A percentile compares a stretch with the other conserved stretches of the same genome.
phyloP scores from a whole-genome alignment of 2,113 vertebrate species.

The Ochotona curzoniae region DNA sequence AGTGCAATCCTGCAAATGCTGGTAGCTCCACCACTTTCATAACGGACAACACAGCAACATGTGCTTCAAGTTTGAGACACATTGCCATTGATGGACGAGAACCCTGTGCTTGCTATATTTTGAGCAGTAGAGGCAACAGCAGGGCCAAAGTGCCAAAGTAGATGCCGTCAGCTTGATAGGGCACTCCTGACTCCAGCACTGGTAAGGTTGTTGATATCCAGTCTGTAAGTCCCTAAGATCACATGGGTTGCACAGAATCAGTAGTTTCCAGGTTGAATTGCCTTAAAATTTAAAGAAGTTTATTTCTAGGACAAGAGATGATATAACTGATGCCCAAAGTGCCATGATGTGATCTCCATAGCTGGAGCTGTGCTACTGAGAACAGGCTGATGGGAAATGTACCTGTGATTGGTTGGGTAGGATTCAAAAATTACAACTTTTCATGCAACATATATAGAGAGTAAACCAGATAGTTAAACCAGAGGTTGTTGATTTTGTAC shows the following conservation, averaged over 20 bases:
- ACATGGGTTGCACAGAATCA: background rate
- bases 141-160: conserved; percentile 82
- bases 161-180: conserved; percentile 68
- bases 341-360: conserved; percentile 80
- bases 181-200: background rate
- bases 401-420: conserved; percentile 15
- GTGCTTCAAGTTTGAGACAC: background rate
- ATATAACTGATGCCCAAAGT: conserved; percentile 82
- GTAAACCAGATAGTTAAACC: conserved; percentile 78
- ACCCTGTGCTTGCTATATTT: conserved; percentile 48
- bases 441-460: conserved; percentile 76
- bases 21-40: background rate
- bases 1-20: conserved; percentile 74
- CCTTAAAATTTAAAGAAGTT: conserved; percentile 86
- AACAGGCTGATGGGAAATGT: conserved; percentile 79
- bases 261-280: conserved; percentile 82
- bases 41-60: background rate
- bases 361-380: conserved; percentile 65
- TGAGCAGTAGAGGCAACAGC: conserved; percentile 64
- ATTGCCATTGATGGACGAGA: conserved; percentile 63
- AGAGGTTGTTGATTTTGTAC: conserved; percentile 79
- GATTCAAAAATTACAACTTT: conserved; percentile 84
- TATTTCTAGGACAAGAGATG: conserved; percentile 70
- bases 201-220: conserved; percentile 35
- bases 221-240: conserved; percentile 26